Base-by-base conservation (phyloP, 2,113 vertebrate species). In the Gorilla gorilla region DNA sequence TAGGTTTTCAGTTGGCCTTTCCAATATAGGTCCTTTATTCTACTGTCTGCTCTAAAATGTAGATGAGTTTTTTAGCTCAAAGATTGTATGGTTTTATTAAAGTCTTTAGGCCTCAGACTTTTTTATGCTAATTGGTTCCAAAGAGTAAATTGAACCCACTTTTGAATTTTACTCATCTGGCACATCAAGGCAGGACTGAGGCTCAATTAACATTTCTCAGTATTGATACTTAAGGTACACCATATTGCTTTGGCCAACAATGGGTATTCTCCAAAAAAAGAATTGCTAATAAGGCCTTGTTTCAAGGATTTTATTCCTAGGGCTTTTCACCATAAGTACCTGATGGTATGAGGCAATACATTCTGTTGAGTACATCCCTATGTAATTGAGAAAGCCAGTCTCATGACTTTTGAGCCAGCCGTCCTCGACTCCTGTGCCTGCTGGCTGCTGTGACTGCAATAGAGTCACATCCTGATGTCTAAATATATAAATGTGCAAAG, bases 401-500 rank as follows among this genome's bases (percentile, higher is more conserved):
- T 86, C 80, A 17, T 83, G 18, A 32, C 92, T 50, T 66, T 57
- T n/a, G 17, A 90, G 76, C 61, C 55, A 17, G 14, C 1, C 45
- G 45, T 78, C 82, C 90, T 96, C 61, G 14, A 45, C 89, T 66
- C 43, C 4, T 27, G 55, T 35, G 93, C 72, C 89, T 55, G n/a
- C 61, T 70, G 81, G 43, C 90, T 96, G 0, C 68, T 59, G 73
- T 35, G 96, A 75, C 94, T 94, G 80, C 48, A 57, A 25, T 4
- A 92, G 30, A 95, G 97, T 94, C 94, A 92, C 32, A 95, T 93
- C 75, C 96, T 97, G 90, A 97, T 97, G 89, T 96, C 98, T 98
- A 98, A 98, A 98, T 97, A 98, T 98, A 98, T 98, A 96, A 96
- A 96, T 97, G 97, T 97, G 97, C 97, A 98, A 98, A 97, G 97